These are phyloP conservation scores for Latrodectus geometricus DNA, from an alignment of 1,140 invertebrate genomes.

Conservation along the genomic window DNA sequence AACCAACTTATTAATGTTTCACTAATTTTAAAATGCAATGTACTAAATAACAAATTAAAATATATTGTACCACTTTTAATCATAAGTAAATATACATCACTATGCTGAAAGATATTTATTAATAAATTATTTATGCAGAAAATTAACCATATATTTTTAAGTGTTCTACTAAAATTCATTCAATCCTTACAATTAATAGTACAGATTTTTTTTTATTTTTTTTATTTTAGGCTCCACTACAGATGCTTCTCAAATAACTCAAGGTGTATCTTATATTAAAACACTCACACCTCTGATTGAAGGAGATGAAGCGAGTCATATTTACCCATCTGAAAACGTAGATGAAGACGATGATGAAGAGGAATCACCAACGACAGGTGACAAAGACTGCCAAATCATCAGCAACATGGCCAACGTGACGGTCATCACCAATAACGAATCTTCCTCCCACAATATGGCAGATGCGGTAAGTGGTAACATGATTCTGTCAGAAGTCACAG, in stretches of 20 bases:
- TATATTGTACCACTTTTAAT: no score
- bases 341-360: constrained; percentile 41
- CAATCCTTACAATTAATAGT: no score
- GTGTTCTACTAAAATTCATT: no score
- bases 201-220: not conserved
- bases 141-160: no score
- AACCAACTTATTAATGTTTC: no score
- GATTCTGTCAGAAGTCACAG: not conserved
- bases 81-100: no score
- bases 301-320: constrained; percentile 39
- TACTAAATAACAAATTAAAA: no score
- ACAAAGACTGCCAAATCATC: constrained; percentile 30
- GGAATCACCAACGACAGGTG: constrained; percentile 21
- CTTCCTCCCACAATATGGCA: not conserved
- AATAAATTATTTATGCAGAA: no score
- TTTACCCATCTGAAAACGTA: constrained; percentile 27
- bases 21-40: no score
- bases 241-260: not conserved
- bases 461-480: not conserved
- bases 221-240: constrained; percentile 17
- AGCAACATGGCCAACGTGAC: constrained; percentile 29
- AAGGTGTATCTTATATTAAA: constrained; percentile 25
- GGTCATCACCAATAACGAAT: not conserved
- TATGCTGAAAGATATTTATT: no score
- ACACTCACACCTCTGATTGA: constrained; percentile 28